Evolutionary conservation across 2,797 vertebrate genomes (phyloP).

Genomic region (Centroberyx gerrardi): DNA sequence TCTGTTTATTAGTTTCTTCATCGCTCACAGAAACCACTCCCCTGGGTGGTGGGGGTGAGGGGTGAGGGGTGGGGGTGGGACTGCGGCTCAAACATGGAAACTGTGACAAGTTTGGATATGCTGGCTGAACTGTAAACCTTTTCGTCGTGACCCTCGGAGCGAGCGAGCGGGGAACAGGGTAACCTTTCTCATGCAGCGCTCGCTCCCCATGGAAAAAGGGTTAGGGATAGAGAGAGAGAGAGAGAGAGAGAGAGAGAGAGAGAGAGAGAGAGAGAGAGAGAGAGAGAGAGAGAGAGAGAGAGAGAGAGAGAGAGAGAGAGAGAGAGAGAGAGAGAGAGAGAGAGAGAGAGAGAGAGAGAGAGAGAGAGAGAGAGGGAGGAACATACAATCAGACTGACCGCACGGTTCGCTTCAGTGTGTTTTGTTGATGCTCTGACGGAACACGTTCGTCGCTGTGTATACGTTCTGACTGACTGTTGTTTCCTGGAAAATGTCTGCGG

Average conservation of each 20-base stretch:
- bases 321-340: slow-evolving; percentile 10
- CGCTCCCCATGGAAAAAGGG: slow-evolving; percentile 31
- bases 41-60: slow-evolving; percentile 7
- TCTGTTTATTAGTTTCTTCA: slow-evolving; percentile 67
- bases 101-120: slow-evolving; percentile 59
- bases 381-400: slow-evolving; percentile 51
- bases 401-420: slow-evolving; percentile 48
- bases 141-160: slow-evolving; percentile 55
- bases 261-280: slow-evolving; percentile 40
- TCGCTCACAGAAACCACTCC: slow-evolving; percentile 30
- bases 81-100: slow-evolving; percentile 63
- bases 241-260: slow-evolving; percentile 2
- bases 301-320: slow-evolving; percentile 40
- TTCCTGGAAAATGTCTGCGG: slow-evolving; percentile 49
- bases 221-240: slow-evolving; percentile 26
- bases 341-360: slow-evolving; percentile 11
- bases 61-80: slow-evolving; percentile 1
- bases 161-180: slow-evolving; percentile 23
- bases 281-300: not conserved
- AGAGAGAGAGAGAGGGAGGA: slow-evolving; percentile 32
- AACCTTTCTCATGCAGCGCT: slow-evolving; percentile 35
- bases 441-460: slow-evolving; percentile 22
- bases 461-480: slow-evolving; percentile 38
- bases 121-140: slow-evolving; percentile 53
- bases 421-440: slow-evolving; percentile 45